Evolutionary conservation across 2,888 invertebrate species (phyloP), one percentile per base, ranked within the genome.

Genomic region (Choreutis nemorana): DNA sequence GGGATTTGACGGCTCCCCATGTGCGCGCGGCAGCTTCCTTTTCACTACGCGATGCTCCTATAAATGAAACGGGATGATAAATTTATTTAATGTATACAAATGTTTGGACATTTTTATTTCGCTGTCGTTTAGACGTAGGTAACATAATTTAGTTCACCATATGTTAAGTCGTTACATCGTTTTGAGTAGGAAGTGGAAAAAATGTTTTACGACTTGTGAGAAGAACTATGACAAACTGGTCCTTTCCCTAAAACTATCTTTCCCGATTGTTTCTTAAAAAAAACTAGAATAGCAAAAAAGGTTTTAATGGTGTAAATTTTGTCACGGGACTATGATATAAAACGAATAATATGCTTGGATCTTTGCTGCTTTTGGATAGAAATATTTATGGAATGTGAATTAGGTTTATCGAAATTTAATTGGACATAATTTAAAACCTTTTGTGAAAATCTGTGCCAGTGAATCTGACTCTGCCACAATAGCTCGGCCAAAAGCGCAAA

Each of bases 81-180:
- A 78, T 78, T 77, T 75, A 66, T 77, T 72, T 73, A 71, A 77
- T 73, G 75, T 73, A 75, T 77, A 78, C 77, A 77, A 78, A 78
- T 78, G 73, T 77, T 78, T 78, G 71, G 77, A 78, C 77, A 77
- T 75, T 77, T 78, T 77, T 77, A 78, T 75, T 77, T 73, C 59
- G 65, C 65, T 72, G 75, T 66, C 73, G 67, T 62, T 75, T 72
- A 71, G 56, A 63, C 61, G 68, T 71, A 72, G 72, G 71, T 72
- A 70, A 72, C 71, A 71, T 77, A 72, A 77, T 77, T 77, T 71
- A 73, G 73, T 65, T 68, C 63, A 61, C 77, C 77, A 78, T 78
- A 61, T 78, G 77, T 73, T 71, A 56, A 58, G 63, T 60, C 62
- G 64, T 62, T 66, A 66, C 54, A 57, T 42, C 56, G 60, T 41